Percentiles rank a stretch among this genome's conserved stretches.
Evolutionary conservation across 2,888 invertebrate genomes (phyloP).

Genomic region (Chironomus tentans): DNA sequence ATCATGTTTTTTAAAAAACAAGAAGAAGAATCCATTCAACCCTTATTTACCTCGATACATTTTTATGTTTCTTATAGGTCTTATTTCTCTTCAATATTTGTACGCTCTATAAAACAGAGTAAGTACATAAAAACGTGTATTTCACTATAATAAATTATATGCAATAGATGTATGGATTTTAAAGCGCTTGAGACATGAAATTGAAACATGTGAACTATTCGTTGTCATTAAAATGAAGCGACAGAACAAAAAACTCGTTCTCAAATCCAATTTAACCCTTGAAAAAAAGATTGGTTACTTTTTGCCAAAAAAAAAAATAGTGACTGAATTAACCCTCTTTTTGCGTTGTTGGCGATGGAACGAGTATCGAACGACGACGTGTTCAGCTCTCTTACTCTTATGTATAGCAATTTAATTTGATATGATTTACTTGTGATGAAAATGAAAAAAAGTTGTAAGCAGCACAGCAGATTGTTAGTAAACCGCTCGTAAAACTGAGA

Average conservation of each 20-base stretch:
- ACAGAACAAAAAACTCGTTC: constrained; percentile 20
- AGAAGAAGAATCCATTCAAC: neutral
- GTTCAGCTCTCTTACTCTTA: neutral
- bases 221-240: constrained; percentile 14
- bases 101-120: neutral
- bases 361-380: neutral
- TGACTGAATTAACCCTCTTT: neutral
- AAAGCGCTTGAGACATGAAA: constrained; percentile 11
- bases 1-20: neutral
- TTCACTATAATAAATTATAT: neutral
- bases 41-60: neutral
- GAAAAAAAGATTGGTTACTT: neutral
- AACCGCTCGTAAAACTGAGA: constrained; percentile 16
- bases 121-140: neutral
- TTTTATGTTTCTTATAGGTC: neutral
- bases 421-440: constrained; percentile 16
- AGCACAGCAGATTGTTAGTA: neutral
- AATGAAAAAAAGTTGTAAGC: neutral
- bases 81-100: neutral
- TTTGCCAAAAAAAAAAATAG: neutral
- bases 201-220: constrained; percentile 24
- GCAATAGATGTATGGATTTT: neutral
- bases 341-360: neutral
- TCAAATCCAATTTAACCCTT: constrained; percentile 24
- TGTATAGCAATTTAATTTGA: constrained; percentile 25